Conservation (phyloP, 1,140 invertebrate species). For the Phymorhynchus buccinoides region DNA sequence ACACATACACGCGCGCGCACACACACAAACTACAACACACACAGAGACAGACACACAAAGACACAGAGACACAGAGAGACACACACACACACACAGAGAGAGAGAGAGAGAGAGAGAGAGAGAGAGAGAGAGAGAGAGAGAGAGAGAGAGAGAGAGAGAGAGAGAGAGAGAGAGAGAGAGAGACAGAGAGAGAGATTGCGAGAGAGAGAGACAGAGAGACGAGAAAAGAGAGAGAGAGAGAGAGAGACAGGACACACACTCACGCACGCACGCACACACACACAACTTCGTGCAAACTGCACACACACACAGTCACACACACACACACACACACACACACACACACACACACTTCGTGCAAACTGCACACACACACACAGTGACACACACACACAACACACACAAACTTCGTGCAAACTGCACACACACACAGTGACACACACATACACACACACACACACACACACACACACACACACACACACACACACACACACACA, state of each 20-base stretch:
- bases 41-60: too few species aligned
- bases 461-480: not conserved
- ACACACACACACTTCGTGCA: too few species aligned
- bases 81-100: not conserved
- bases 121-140: not conserved
- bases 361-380: too few species aligned
- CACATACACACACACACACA: not conserved
- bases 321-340: too few species aligned
- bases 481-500: slow-evolving; percentile 10
- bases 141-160: not conserved
- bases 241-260: too few species aligned
- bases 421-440: not conserved
- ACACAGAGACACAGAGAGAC: not conserved
- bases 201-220: too few species aligned
- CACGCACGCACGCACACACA: too few species aligned
- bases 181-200: not conserved
- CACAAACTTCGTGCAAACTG: not conserved
- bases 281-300: too few species aligned
- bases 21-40: not conserved
- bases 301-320: too few species aligned
- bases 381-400: not conserved
- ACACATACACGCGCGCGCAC: not conserved
- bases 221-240: too few species aligned
- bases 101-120: not conserved
- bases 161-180: slow-evolving; percentile 14